Evolutionary conservation across 2,797 vertebrate species (phyloP), one percentile per base, ranked within the genome.

Genomic region (Platalea minor): DNA sequence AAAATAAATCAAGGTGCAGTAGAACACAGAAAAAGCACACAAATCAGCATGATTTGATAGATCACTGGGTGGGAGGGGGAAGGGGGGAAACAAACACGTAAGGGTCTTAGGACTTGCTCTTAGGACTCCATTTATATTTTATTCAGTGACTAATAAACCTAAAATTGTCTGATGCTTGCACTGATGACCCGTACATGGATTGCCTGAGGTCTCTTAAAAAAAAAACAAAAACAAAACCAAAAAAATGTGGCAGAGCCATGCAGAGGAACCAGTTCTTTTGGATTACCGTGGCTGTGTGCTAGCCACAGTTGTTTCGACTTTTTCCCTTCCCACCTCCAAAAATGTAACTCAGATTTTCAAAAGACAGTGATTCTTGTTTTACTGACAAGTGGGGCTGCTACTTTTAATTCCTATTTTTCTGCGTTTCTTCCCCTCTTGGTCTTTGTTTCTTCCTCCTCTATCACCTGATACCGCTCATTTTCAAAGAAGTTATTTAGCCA

Each of bases 211-310:
- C 50, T 88, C 85, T 59, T 28, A 81, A 80, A 92, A 12, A 41
- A 41, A 41, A 80, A 92, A 35, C 37, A 37, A 37, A 37, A 37
- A 37, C 37, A 37, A 37, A 37, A 37, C 37, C 37, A 37, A 88
- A 78, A 61, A 80, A 56, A n/a, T 41, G 35, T 60, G n/a, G 72
- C 85, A 95, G 65, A 90, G 31, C 64, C 91, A 88, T 23, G 82
- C 41, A n/a, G 87, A 75, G 69, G 91, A 96, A 95, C 95, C 95
- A 93, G 95, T 94, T 96, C 76, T 86, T 68, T 94, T 85, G 70
- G 79, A 92, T 93, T 68, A 64, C 25, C 0, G 0, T 4, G 31
- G 87, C 92, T 33, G 4, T 28, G 37, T 65, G 72, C 51, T 72
- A 53, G 57, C 89, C 91, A 78, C 61, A 91, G 63, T 19, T 78